Evolutionary conservation across 2,888 invertebrate genomes (phyloP), one percentile per base, ranked within the genome.

Genomic region (Volucella inflata): DNA sequence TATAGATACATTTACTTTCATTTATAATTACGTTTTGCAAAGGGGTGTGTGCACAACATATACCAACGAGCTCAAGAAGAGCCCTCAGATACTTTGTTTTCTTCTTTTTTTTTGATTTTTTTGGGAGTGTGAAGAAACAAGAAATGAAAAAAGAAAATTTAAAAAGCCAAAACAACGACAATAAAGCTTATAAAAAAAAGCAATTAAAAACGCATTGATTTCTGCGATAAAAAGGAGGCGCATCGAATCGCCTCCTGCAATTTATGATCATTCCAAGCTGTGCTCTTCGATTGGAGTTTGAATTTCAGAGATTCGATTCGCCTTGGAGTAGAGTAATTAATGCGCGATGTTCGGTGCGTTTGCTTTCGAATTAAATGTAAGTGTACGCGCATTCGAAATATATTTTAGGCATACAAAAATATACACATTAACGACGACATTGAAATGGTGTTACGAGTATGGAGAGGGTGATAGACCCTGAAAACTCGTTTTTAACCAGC

Each of bases 191-290:
- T 21, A 40, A 75, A 68, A 75, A 85, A 72, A 85, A 64, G 71
- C 81, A 81, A 85, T 85, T 85, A 85, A 85, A 85, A 85, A 81
- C 67, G 81, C 85, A 85, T 85, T 85, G 85, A 85, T 85, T 81
- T 68, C 68, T 71, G 76, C 76, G 85, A 85, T 85, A 81, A 85
- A 85, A 81, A 81, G 81, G 85, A 85, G 85, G 85, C 85, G 67
- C 72, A 42, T 72, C 85, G 76, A 72, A 81, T 85, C 81, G 81
- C 85, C 75, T 80, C 68, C 71, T 72, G 76, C 57, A 72, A 85
- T 85, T 85, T 81, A 81, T 76, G 80, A 62, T 77, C 62, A 70
- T 74, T 84, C 79, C 79, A 74, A 14, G 14, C 38, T 62, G 64
- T 46, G 59, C 36, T 53, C 50, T 79, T 59, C 36, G 21, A 38